A percentile compares a stretch with the other conserved stretches of the same genome.
phyloP scores from a whole-genome alignment of 2,113 vertebrate species.

The Podarcis cretensis region DNA sequence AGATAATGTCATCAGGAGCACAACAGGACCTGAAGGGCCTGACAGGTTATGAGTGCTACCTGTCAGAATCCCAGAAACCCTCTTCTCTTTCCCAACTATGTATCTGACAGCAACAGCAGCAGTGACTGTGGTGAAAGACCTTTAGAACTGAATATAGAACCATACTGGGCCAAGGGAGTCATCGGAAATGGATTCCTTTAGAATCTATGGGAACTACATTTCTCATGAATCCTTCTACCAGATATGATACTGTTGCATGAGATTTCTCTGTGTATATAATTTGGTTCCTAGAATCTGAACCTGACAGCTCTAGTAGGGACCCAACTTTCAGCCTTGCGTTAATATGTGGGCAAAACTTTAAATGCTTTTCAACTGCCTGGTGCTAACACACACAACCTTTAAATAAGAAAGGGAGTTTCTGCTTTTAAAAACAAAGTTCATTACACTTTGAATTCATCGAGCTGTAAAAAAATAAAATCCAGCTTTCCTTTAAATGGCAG shows the following conservation, averaged over 20 bases:
- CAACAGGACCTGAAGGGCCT: background rate
- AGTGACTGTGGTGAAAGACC: background rate
- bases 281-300: too few relatives aligned
- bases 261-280: background rate
- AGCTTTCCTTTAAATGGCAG: background rate
- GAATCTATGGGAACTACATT: background rate
- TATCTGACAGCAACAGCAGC: background rate
- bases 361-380: background rate
- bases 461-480: background rate
- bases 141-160: background rate
- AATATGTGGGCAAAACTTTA: background rate
- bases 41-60: background rate
- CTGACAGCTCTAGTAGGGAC: background rate
- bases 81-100: background rate
- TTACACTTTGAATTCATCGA: slow-evolving; percentile 1
- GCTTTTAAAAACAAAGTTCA: background rate
- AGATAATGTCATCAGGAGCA: background rate
- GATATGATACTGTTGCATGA: background rate
- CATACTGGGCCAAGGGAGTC: background rate
- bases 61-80: background rate
- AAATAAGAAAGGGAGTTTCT: background rate
- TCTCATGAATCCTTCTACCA: background rate
- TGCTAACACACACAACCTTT: background rate
- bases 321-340: background rate
- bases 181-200: background rate